Percentiles rank a stretch among this genome's conserved stretches.
These are phyloP conservation scores for Calameuta pallipes DNA, from an alignment of 2,888 invertebrate genomes.

Conservation along the genomic window DNA sequence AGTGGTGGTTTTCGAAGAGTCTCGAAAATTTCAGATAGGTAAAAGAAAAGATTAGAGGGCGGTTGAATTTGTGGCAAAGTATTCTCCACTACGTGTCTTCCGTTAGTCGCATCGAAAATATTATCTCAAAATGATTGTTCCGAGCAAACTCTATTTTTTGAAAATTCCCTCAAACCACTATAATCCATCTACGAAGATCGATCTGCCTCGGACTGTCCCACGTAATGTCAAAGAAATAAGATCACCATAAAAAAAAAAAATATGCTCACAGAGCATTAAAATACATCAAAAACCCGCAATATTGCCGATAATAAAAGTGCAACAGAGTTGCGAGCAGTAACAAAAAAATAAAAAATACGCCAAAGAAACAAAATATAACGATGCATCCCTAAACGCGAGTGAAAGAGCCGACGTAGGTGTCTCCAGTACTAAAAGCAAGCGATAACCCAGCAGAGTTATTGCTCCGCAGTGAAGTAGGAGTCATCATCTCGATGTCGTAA, in stretches of 20 bases:
- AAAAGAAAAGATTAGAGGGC: no score
- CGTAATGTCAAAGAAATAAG: background rate
- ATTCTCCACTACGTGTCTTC: background rate
- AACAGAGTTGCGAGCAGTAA: background rate
- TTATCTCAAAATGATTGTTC: background rate
- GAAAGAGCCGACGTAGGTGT: constrained; percentile 18
- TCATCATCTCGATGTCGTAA: background rate
- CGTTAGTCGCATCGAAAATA: background rate
- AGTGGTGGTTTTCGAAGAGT: background rate
- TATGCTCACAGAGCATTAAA: background rate
- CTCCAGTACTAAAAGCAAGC: constrained; percentile 27
- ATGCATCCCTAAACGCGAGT: constrained; percentile 11
- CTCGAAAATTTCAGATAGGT: background rate
- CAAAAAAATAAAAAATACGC: background rate
- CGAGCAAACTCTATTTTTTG: background rate
- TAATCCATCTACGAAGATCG: background rate
- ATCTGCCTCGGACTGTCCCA: background rate
- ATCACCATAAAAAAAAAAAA: background rate
- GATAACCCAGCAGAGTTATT: constrained; percentile 33
- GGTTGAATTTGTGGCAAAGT: background rate
- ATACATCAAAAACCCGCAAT: background rate
- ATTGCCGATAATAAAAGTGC: background rate
- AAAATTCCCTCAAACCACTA: background rate
- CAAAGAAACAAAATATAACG: background rate
- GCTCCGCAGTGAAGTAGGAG: constrained; percentile 15